Evolutionary conservation across 2,113 vertebrate genomes (phyloP).

Genomic region (Nothoprocta pentlandii): DNA sequence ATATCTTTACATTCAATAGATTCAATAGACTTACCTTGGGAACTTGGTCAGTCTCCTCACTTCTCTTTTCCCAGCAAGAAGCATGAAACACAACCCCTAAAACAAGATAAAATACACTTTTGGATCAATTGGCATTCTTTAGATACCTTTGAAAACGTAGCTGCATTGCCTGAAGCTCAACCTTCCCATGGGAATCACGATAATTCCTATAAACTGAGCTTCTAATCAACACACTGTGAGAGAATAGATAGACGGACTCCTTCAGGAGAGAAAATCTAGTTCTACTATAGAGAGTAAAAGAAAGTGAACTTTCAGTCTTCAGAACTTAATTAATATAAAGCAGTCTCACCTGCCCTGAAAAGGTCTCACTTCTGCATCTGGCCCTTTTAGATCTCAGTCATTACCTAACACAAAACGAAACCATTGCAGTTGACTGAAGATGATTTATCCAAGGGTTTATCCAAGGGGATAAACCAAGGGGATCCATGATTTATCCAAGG

Average conservation of each 20-base stretch:
- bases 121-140: rapidly evolving
- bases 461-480: too few relatives aligned
- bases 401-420: neutral
- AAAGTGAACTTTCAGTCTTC: neutral
- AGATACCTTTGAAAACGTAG: rapidly evolving
- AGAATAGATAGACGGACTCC: neutral
- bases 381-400: neutral
- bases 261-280: neutral
- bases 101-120: neutral
- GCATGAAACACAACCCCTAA: rapidly evolving
- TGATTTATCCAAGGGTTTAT: neutral
- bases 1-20: rapidly evolving
- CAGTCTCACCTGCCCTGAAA: neutral
- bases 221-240: neutral
- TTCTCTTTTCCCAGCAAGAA: neutral
- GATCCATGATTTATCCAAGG: neutral
- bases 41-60: neutral
- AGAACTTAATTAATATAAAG: neutral
- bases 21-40: neutral
- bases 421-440: neutral
- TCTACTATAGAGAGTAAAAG: neutral
- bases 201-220: neutral
- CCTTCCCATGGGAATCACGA: rapidly evolving
- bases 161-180: neutral
- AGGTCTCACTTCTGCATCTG: neutral